Evolutionary conservation across 2,113 vertebrate species (phyloP).

Genomic region (Lepus americanus): DNA sequence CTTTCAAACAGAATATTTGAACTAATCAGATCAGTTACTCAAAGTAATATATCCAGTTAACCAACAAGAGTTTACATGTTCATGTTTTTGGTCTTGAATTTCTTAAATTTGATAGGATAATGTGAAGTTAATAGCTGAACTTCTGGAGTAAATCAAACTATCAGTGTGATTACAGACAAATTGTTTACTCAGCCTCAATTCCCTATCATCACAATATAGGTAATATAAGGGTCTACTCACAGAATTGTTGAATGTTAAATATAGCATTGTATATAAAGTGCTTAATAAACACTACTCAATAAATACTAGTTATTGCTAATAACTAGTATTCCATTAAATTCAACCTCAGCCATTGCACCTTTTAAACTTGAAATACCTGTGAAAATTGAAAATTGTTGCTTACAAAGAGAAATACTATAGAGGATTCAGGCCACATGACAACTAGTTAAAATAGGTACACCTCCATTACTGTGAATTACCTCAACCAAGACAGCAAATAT

Average conservation of each 20-base stretch:
- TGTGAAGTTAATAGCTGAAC: neutral
- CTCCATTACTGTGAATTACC: neutral
- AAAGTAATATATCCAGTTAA: neutral
- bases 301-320: neutral
- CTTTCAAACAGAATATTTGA: neutral
- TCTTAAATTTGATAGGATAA: neutral
- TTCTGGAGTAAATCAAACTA: neutral
- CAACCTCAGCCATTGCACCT: neutral
- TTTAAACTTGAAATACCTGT: neutral
- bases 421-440: neutral
- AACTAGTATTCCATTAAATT: neutral
- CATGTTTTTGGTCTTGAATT: neutral
- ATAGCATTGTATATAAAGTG: neutral
- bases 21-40: neutral
- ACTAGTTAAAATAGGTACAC: neutral
- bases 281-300: neutral
- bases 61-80: neutral
- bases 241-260: neutral
- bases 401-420: neutral
- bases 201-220: too few relatives aligned
- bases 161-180: fast-evolving
- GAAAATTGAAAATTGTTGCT: neutral
- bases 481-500: neutral
- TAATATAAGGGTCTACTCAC: neutral
- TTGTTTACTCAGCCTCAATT: neutral